phyloP scores from a whole-genome alignment of 1,140 invertebrate genomes.

The Polypedilum vanderplanki region DNA sequence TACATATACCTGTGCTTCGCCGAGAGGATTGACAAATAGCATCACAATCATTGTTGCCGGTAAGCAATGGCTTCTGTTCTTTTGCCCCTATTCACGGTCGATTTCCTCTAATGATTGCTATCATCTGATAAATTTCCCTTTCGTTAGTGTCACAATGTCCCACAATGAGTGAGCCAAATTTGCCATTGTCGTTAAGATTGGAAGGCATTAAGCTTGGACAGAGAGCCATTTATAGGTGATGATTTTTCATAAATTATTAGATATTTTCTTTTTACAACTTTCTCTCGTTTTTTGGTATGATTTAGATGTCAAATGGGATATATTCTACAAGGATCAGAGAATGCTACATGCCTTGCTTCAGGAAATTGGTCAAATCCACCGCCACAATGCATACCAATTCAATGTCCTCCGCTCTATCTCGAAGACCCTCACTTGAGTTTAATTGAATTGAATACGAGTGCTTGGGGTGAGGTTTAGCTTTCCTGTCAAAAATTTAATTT shows the following conservation, averaged over 20 bases:
- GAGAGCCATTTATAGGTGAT: constrained; percentile 43
- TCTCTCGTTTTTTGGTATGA: constrained; percentile 44
- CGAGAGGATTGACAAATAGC: constrained; percentile 70
- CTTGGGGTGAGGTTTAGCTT: constrained; percentile 39
- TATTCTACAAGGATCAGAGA: constrained; percentile 57
- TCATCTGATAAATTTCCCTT: not conserved
- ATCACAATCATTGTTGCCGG: constrained; percentile 70
- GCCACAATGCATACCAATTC: constrained; percentile 64
- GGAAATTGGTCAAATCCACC: constrained; percentile 68
- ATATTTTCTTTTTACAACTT: constrained; percentile 22
- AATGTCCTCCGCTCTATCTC: constrained; percentile 58
- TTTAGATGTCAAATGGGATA: constrained; percentile 65
- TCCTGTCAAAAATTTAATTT: not conserved
- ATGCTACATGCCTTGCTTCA: constrained; percentile 67
- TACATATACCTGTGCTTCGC: constrained; percentile 74
- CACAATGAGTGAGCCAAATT: constrained; percentile 44
- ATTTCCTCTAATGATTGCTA: constrained; percentile 35
- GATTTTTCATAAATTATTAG: not conserved
- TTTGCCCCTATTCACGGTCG: constrained; percentile 28
- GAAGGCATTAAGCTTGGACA: constrained; percentile 64
- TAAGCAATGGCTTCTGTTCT: constrained; percentile 43
- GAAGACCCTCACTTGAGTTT: constrained; percentile 49
- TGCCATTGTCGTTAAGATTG: constrained; percentile 50
- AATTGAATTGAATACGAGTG: constrained; percentile 50
- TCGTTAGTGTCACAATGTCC: constrained; percentile 42